These are phyloP conservation scores for Oxygymnocypris stewartii DNA, from an alignment of 2,113 vertebrate genomes.

Conservation along the genomic window DNA sequence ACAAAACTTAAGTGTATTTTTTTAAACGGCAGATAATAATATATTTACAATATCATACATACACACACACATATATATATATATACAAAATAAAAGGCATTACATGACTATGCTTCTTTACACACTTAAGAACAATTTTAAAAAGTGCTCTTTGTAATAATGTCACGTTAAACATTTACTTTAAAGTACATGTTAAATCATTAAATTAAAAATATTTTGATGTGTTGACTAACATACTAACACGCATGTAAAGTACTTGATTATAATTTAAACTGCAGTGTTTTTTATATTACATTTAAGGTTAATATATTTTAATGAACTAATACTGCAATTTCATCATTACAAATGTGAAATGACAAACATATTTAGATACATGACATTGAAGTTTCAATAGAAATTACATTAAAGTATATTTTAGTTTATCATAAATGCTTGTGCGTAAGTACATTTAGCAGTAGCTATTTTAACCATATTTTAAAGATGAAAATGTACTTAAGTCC, in stretches of 20 bases:
- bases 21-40: not conserved
- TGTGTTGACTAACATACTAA: not conserved
- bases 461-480: not conserved
- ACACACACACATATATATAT: too few relatives aligned
- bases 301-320: too few relatives aligned
- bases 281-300: too few relatives aligned
- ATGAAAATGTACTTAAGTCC: not conserved
- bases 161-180: not conserved
- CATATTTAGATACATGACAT: not conserved
- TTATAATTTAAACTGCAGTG: too few relatives aligned
- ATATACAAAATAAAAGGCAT: not conserved
- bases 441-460: not conserved
- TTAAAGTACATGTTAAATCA: not conserved
- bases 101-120: not conserved
- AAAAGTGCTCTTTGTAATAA: not conserved
- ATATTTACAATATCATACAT: not conserved
- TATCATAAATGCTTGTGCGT: not conserved
- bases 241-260: too few relatives aligned
- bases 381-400: not conserved
- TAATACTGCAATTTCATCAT: not conserved
- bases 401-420: not conserved
- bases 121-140: not conserved
- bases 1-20: not conserved
- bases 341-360: not conserved
- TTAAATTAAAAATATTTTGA: not conserved